These are phyloP conservation scores for Dipodomys ordii DNA, from an alignment of 2,113 vertebrate genomes.

Conservation along the genomic window DNA sequence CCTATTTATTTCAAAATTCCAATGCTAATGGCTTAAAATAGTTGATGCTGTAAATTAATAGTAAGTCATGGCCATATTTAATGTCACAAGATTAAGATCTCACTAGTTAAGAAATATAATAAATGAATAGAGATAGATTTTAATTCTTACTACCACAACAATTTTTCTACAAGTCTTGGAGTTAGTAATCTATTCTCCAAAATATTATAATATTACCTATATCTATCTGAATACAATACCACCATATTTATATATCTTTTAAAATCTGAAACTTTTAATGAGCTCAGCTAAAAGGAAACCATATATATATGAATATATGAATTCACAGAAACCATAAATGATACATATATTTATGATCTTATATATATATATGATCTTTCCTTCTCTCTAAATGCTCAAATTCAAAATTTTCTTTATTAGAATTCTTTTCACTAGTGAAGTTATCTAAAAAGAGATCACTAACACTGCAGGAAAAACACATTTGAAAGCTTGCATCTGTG, in stretches of 20 bases:
- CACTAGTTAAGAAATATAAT: slow-evolving; percentile 63
- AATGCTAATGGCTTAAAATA: slow-evolving; percentile 60
- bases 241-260: background rate
- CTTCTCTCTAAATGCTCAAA: background rate
- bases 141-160: background rate
- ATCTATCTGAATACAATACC: background rate
- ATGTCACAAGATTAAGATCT: slow-evolving; percentile 55
- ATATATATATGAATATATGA: background rate
- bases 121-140: slow-evolving; percentile 65
- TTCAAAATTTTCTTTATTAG: slow-evolving; percentile 10
- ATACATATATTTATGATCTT: background rate
- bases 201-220: background rate
- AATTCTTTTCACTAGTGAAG: slow-evolving; percentile 16
- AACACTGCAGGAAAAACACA: background rate
- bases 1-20: background rate
- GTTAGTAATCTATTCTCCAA: background rate
- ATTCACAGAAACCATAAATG: too few species aligned
- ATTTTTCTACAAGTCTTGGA: background rate
- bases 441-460: background rate
- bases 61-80: slow-evolving; percentile 58
- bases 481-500: background rate
- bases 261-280: background rate
- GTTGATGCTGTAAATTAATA: slow-evolving; percentile 30
- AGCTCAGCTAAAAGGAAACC: background rate
- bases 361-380: background rate